These are phyloP conservation scores for Triplophysa tibetana DNA, from an alignment of 2,113 vertebrate species.

Conservation along the genomic window DNA sequence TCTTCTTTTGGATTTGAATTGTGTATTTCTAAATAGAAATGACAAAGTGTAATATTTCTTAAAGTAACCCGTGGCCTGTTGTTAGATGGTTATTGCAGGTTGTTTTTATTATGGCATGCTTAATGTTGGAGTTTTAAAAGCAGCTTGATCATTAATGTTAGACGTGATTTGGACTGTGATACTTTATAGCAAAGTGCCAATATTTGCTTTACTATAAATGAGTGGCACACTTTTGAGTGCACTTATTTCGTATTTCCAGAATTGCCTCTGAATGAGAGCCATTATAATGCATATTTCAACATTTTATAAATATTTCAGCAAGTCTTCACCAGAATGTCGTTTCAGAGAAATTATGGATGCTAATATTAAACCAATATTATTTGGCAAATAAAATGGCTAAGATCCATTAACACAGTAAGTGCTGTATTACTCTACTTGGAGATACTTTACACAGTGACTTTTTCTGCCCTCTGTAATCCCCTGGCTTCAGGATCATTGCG, in stretches of 20 bases:
- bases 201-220: too few species aligned
- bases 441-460: slow-evolving; percentile 38
- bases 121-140: neutral
- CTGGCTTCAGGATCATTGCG: slow-evolving; percentile 62
- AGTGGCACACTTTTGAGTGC: too few species aligned
- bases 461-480: slow-evolving; percentile 62
- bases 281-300: too few species aligned
- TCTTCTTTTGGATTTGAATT: neutral
- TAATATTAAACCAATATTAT: neutral
- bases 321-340: neutral
- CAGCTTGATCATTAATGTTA: neutral
- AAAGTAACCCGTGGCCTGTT: neutral
- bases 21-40: neutral
- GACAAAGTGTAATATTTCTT: neutral
- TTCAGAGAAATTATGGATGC: neutral
- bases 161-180: neutral
- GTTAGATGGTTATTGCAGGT: neutral
- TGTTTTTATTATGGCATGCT: neutral
- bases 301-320: neutral
- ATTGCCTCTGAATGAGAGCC: neutral
- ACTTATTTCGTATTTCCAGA: neutral
- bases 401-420: neutral
- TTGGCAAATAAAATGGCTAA: neutral
- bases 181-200: neutral
- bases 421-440: neutral